Conservation (phyloP, 2,888 invertebrate species). For the Heliconius sara region DNA sequence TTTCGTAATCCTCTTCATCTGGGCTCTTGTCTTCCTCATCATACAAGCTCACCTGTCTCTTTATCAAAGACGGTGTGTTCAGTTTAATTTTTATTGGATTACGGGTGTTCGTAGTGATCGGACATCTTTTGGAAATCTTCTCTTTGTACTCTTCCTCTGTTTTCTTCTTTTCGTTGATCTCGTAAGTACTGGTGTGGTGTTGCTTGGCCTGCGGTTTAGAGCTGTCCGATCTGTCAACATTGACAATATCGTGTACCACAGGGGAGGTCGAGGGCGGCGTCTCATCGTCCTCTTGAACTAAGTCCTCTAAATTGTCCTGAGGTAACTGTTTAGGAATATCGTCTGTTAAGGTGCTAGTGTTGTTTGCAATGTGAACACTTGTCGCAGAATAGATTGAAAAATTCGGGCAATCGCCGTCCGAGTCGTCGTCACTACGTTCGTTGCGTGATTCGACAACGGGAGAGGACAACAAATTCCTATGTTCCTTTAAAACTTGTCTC, state of each 20-base stretch:
- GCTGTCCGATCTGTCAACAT: conserved; percentile 30
- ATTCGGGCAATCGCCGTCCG: conserved; percentile 91
- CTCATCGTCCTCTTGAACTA: conserved; percentile 63
- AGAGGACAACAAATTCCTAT: conserved; percentile 61
- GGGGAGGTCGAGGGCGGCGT: conserved; percentile 46
- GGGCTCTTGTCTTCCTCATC: conserved; percentile 63
- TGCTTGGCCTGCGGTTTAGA: conserved; percentile 28
- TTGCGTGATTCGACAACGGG: conserved; percentile 50
- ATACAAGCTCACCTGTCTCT: conserved; percentile 79
- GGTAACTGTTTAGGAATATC: conserved; percentile 47
- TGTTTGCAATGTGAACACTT: conserved; percentile 89
- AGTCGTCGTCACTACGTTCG: conserved; percentile 73
- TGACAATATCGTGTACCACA: conserved; percentile 10
- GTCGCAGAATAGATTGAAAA: conserved; percentile 93
- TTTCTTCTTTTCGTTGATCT: conserved; percentile 52
- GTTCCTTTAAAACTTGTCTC: conserved; percentile 70
- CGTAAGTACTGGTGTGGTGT: conserved; percentile 35
- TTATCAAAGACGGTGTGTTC: conserved; percentile 78
- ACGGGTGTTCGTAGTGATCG: conserved; percentile 69
- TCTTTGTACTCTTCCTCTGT: conserved; percentile 68
- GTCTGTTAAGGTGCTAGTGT: conserved; percentile 53
- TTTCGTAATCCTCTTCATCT: conserved; percentile 41
- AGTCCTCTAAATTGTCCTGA: conserved; percentile 56
- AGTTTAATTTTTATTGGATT: conserved; percentile 77
- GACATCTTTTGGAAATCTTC: conserved; percentile 71